Evolutionary conservation across 1,140 invertebrate species (phyloP).

Genomic region (Tetramorium parvispinum): DNA sequence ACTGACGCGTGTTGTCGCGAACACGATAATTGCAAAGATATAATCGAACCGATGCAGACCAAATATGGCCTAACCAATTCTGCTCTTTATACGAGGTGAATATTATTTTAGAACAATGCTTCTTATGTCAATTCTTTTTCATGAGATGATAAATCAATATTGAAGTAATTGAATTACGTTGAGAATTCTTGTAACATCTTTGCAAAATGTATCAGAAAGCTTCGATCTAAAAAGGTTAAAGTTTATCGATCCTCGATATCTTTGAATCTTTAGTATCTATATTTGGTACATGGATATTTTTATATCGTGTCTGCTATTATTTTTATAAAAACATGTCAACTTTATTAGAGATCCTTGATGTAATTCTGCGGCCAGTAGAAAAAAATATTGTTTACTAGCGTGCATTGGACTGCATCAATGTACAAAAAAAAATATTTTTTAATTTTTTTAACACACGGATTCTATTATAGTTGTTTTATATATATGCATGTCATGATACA

Average conservation of each 20-base stretch:
- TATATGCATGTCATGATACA: background rate
- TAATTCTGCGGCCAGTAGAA: background rate
- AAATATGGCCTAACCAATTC: slow-evolving; percentile 89
- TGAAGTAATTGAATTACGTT: background rate
- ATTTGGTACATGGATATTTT: background rate
- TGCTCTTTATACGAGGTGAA: slow-evolving; percentile 87
- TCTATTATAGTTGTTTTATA: slow-evolving; percentile 4
- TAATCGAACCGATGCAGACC: slow-evolving; percentile 87
- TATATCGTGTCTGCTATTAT: background rate
- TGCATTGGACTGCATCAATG: background rate
- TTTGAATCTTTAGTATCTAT: background rate
- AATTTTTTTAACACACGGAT: background rate
- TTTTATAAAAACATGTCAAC: background rate
- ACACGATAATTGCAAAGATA: slow-evolving; percentile 91
- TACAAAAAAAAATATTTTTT: background rate
- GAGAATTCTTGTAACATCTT: background rate
- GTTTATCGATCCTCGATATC: background rate
- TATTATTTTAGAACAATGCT: background rate
- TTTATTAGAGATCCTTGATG: background rate
- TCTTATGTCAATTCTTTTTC: background rate
- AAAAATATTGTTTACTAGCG: background rate
- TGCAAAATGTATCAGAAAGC: background rate
- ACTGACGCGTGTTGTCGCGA: slow-evolving; percentile 92
- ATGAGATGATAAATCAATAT: background rate
- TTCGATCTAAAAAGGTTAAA: background rate